phyloP scores from a whole-genome alignment of 1,140 invertebrate genomes.

The Sitobion miscanthi region DNA sequence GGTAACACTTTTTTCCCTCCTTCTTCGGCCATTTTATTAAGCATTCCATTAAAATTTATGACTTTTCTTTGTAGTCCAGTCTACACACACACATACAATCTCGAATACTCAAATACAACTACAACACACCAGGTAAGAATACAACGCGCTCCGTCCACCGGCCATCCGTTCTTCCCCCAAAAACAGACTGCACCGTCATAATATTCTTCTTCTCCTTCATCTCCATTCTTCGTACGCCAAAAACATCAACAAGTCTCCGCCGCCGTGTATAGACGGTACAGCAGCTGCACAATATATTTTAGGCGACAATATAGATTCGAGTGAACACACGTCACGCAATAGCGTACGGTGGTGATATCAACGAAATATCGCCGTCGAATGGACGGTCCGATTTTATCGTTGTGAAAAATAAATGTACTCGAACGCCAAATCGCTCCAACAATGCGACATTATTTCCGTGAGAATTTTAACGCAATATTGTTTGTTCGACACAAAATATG shows the following conservation, averaged over 20 bases:
- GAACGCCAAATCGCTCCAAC: neutral
- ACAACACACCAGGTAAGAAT: neutral
- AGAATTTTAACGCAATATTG: neutral
- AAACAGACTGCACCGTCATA: conserved; percentile 10
- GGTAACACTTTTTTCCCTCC: conserved; percentile 58
- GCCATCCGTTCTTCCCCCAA: neutral
- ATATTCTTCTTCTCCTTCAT: neutral
- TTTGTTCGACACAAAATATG: neutral
- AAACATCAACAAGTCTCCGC: neutral
- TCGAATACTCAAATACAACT: neutral
- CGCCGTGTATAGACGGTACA: neutral
- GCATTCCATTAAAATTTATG: conserved; percentile 51
- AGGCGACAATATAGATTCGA: neutral
- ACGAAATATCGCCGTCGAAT: neutral
- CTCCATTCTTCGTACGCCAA: neutral
- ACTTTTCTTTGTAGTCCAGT: conserved; percentile 55
- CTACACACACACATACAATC: neutral
- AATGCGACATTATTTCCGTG: neutral
- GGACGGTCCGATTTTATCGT: neutral
- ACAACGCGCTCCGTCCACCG: neutral
- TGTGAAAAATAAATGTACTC: neutral
- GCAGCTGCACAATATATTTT: conserved; percentile 3
- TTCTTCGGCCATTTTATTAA: conserved; percentile 40
- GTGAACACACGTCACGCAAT: neutral
- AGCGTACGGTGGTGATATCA: neutral